These are phyloP conservation scores for Ischnus inquisitorius DNA, from an alignment of 2,888 invertebrate species.

Conservation along the genomic window DNA sequence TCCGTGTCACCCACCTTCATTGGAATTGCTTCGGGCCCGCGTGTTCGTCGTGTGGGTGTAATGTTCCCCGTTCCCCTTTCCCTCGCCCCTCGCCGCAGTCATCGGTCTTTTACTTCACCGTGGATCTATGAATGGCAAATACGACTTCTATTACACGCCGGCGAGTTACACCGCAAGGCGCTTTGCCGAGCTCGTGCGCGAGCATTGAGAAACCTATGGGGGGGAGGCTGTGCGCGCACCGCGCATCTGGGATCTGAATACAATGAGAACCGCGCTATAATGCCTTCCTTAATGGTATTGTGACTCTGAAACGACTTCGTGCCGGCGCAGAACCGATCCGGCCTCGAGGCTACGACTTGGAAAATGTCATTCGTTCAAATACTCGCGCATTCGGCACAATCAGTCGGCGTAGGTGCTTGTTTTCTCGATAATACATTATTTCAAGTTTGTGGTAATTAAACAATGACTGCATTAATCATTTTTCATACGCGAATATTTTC, in stretches of 20 bases:
- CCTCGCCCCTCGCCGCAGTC: not conserved
- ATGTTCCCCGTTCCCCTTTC: slow-evolving; percentile 23
- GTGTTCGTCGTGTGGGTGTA: slow-evolving; percentile 56
- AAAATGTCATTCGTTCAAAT: not conserved
- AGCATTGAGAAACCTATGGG: slow-evolving; percentile 15
- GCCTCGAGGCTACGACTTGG: not conserved
- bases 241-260: slow-evolving; percentile 80
- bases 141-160: slow-evolving; percentile 71
- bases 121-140: slow-evolving; percentile 81
- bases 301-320: slow-evolving; percentile 57
- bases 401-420: not conserved
- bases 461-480: too few relatives aligned
- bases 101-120: slow-evolving; percentile 52
- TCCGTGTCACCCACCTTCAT: slow-evolving; percentile 18
- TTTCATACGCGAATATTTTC: too few relatives aligned
- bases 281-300: slow-evolving; percentile 78
- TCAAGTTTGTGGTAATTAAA: too few relatives aligned
- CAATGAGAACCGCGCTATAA: slow-evolving; percentile 80
- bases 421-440: too few relatives aligned
- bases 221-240: slow-evolving; percentile 56
- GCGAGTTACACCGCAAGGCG: slow-evolving; percentile 31
- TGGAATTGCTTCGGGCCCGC: slow-evolving; percentile 28
- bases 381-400: not conserved
- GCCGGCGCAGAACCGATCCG: not conserved
- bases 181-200: slow-evolving; percentile 26